Conservation (phyloP, 2,113 vertebrate genomes). For the Brienomyrus brachyistius region DNA sequence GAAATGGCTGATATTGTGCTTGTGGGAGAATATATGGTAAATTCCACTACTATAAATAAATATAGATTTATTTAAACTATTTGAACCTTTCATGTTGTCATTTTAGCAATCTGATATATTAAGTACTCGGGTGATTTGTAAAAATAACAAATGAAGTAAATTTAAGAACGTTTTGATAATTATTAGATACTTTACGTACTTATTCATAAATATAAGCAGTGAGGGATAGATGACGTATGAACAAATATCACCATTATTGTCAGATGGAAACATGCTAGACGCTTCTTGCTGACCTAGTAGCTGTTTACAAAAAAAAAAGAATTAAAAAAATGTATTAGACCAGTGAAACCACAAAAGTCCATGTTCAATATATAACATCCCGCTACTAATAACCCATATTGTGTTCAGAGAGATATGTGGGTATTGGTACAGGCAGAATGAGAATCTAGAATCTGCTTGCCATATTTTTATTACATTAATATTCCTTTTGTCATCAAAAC, state of each 20-base stretch:
- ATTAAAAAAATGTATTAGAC: not conserved
- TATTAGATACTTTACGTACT: not conserved
- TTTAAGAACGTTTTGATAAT: not conserved
- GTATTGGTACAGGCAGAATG: not conserved
- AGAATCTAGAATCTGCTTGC: not conserved
- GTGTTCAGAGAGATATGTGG: not conserved
- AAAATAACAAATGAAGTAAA: not conserved
- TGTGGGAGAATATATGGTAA: not conserved
- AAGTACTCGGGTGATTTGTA: not conserved
- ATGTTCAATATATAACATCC: not conserved
- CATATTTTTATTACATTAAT: conserved; percentile 1
- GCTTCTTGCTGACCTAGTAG: not conserved
- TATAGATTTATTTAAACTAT: not conserved
- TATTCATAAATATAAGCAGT: not conserved
- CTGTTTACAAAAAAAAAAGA: not conserved
- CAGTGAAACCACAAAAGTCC: not conserved
- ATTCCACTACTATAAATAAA: not conserved
- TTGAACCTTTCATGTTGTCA: not conserved
- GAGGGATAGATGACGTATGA: not conserved
- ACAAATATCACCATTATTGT: not conserved
- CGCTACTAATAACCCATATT: not conserved
- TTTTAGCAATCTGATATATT: not conserved
- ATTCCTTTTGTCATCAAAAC: conserved; percentile 4
- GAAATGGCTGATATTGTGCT: not conserved
- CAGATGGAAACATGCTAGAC: not conserved